These are phyloP conservation scores for Aleadryas rufinucha DNA, from an alignment of 2,113 vertebrate genomes.

Conservation along the genomic window DNA sequence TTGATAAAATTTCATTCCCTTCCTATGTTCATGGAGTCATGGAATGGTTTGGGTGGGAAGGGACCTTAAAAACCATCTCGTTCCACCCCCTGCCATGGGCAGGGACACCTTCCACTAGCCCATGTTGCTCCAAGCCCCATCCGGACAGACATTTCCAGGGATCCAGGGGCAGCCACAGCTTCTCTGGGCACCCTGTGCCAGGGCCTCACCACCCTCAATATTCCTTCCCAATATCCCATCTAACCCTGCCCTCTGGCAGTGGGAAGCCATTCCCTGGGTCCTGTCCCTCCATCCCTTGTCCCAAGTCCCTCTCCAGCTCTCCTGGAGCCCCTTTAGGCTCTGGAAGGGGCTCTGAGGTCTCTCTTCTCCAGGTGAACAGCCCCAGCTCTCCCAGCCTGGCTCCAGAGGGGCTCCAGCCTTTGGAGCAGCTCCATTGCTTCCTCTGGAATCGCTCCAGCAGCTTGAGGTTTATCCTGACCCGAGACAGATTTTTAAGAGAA, in stretches of 20 bases:
- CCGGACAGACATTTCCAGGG: neutral
- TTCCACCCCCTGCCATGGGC: neutral
- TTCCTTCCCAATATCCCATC: neutral
- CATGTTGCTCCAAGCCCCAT: fast-evolving
- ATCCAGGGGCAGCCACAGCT: neutral
- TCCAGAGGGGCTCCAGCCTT: neutral
- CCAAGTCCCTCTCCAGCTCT: neutral
- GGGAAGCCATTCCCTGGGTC: neutral
- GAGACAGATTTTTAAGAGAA: neutral
- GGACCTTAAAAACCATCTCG: neutral
- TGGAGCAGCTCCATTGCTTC: neutral
- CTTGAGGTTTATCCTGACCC: neutral
- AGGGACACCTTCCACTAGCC: fast-evolving
- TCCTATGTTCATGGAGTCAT: no score
- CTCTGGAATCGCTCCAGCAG: neutral
- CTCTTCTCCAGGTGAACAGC: fast-evolving
- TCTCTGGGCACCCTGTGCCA: fast-evolving
- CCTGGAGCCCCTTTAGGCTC: neutral
- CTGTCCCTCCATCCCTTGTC: neutral
- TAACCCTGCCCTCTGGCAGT: fast-evolving
- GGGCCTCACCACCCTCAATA: fast-evolving
- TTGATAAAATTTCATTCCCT: no score
- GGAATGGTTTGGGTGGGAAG: neutral
- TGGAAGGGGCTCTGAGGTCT: neutral
- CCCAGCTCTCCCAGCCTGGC: neutral